phyloP scores from a whole-genome alignment of 2,113 vertebrate genomes.

The Ciconia maguari region DNA sequence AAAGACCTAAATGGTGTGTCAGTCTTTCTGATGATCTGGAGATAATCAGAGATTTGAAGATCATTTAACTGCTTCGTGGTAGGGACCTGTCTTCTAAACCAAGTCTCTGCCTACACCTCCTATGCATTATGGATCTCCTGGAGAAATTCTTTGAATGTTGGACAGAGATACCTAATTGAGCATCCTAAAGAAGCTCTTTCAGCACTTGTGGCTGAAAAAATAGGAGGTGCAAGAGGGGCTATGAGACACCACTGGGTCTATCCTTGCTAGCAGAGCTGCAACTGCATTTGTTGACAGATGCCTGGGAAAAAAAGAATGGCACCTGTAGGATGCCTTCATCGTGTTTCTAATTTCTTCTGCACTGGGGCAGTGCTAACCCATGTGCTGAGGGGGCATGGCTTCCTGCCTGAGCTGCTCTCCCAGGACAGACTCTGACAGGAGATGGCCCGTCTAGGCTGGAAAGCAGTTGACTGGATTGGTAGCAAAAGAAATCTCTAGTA shows the following conservation, averaged over 20 bases:
- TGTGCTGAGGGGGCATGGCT: background rate
- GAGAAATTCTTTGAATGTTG: background rate
- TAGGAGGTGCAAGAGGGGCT: background rate
- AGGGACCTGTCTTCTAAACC: background rate
- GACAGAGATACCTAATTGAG: background rate
- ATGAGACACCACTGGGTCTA: background rate
- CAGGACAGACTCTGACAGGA: background rate
- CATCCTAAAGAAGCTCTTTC: background rate
- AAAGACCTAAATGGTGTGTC: background rate
- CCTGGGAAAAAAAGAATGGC: background rate
- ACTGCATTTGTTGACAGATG: background rate
- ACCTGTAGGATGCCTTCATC: background rate
- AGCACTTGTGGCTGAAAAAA: background rate
- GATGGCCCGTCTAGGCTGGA: background rate
- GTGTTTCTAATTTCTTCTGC: background rate
- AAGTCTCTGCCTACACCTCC: background rate
- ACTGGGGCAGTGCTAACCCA: background rate
- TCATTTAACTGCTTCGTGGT: background rate
- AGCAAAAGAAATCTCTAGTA: background rate
- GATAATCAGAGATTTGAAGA: background rate
- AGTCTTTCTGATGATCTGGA: background rate
- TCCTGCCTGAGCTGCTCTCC: background rate
- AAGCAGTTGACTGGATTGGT: background rate
- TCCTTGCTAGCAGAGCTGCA: background rate
- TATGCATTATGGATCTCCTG: background rate